Evolutionary conservation across 2,113 vertebrate species (phyloP).

Genomic region (Thalassarche chlororhynchos): DNA sequence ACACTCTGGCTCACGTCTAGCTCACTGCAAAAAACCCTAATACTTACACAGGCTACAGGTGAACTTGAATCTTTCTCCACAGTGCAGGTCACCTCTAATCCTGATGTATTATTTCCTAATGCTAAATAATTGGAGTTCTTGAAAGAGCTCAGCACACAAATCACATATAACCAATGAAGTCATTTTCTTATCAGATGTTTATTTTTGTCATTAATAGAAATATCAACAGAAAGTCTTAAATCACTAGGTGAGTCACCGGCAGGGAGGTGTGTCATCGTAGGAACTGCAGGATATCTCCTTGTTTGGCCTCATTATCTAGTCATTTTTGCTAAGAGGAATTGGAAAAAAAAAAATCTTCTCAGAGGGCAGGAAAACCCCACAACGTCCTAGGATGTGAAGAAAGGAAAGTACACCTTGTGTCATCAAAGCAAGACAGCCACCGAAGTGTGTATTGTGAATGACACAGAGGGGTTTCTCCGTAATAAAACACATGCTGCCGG

Average conservation of each 20-base stretch:
- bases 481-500: neutral
- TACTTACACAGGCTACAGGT: neutral
- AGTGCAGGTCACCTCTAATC: neutral
- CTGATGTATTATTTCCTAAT: neutral
- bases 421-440: constrained; percentile 46
- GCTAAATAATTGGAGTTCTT: neutral
- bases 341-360: constrained; percentile 44
- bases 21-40: neutral
- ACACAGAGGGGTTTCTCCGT: constrained; percentile 49
- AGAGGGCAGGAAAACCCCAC: constrained; percentile 63
- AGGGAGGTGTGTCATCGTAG: constrained; percentile 67
- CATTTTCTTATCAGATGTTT: constrained; percentile 8
- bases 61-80: neutral
- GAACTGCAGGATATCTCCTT: constrained; percentile 56
- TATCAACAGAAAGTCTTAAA: constrained; percentile 14
- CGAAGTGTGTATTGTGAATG: neutral
- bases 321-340: constrained; percentile 4
- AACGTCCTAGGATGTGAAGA: constrained; percentile 41
- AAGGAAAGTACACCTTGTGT: constrained; percentile 59
- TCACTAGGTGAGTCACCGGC: constrained; percentile 59
- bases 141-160: constrained; percentile 36
- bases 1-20: neutral
- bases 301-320: constrained; percentile 53
- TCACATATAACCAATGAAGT: neutral
- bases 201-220: constrained; percentile 27